These are phyloP conservation scores for Lucilia cuprina DNA, from an alignment of 1,140 invertebrate species.

Conservation along the genomic window DNA sequence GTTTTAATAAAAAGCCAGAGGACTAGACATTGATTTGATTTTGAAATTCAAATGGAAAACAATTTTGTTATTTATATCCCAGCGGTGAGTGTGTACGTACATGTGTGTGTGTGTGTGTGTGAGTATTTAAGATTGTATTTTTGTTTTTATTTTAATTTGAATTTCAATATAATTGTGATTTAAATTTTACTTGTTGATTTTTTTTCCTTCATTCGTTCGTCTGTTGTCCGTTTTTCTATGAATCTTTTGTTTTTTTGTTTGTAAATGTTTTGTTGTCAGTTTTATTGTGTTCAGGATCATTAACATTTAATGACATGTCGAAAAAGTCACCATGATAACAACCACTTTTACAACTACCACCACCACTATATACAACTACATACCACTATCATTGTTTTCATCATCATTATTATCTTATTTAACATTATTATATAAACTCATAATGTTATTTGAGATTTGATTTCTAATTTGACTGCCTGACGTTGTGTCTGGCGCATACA, in stretches of 20 bases:
- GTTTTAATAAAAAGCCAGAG: background rate
- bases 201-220: background rate
- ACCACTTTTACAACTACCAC: background rate
- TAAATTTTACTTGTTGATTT: conserved; percentile 9
- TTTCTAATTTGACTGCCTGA: background rate
- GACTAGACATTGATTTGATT: background rate
- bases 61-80: too few species aligned
- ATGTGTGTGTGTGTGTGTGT: background rate
- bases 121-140: background rate
- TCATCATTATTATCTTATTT: background rate
- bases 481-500: background rate
- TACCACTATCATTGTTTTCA: background rate
- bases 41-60: background rate
- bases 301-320: conserved; percentile 10
- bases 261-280: background rate
- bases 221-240: background rate
- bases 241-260: background rate
- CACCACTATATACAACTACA: background rate
- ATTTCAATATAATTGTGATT: conserved; percentile 12
- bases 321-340: background rate
- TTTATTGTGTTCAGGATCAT: background rate
- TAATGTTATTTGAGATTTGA: background rate
- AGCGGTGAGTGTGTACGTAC: background rate
- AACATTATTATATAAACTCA: background rate
- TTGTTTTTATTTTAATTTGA: conserved; percentile 5